Evolutionary conservation across 1,140 invertebrate species (phyloP), one percentile per base, ranked within the genome.

Genomic region (Drosophila nasuta): DNA sequence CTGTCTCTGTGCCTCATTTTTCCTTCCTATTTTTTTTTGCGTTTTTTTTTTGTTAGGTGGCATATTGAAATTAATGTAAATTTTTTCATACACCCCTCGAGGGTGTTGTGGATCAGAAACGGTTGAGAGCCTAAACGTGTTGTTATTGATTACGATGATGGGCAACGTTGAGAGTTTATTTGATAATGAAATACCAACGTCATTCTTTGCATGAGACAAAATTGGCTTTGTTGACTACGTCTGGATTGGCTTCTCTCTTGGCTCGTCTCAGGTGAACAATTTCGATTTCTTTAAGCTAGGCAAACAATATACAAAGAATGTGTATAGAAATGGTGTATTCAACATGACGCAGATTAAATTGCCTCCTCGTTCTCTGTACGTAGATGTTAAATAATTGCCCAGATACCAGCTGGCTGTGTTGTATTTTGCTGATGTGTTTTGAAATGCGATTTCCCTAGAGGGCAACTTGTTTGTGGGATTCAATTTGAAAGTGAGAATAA

Each of bases 51-150:
- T 70, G 43, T 41, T n/a, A 67, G 57, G 46, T 69, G 75, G 63
- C 75, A 77, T 74, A 77, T 75, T 77, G 71, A 77, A 77, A 77
- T 77, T 74, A 77, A 77, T 77, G 75, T 75, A 77, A 74, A 75
- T 74, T 77, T 77, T 66, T 69, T 74, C 62, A 76, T 76, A 71
- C 59, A 76, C 68, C 71, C 68, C 58, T 57, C 17, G 1, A 33
- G 13, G 15, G 20, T 20, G 43, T 15, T 17, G 15, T 25, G 52
- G 38, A 11, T 33, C 2, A 8, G 35, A 48, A 17, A 13, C 8
- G 45, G 30, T 46, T 48, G 58, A 49, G 43, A 62, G 45, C 20
- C 68, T 59, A 52, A 67, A 73, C 56, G 56, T 73, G 64, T 59
- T 67, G 66, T 81, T 81, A 81, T 81, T 73, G 73, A 77, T 81